Conservation (phyloP, 2,113 vertebrate species). For the Procavia capensis region DNA sequence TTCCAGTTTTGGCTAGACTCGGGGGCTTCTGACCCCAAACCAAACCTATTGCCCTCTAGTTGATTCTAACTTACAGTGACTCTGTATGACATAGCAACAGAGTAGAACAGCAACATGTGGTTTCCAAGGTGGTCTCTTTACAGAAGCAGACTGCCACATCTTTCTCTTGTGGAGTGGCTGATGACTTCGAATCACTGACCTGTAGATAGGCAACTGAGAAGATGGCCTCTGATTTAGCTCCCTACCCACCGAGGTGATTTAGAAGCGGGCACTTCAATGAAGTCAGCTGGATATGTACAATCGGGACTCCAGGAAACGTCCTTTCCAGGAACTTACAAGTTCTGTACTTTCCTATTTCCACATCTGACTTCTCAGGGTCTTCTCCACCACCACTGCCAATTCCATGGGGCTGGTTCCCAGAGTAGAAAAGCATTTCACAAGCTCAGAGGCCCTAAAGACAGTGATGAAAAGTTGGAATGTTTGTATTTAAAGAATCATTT, state of each 20-base stretch:
- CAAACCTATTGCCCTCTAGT: neutral
- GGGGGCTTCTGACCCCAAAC: neutral
- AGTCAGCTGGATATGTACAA: neutral
- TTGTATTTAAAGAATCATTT: accelerated
- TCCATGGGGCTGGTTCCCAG: neutral
- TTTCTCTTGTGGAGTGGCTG: neutral
- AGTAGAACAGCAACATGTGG: neutral
- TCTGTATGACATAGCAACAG: neutral
- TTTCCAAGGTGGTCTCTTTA: neutral
- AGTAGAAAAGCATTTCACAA: neutral
- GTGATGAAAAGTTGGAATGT: neutral
- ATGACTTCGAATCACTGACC: neutral
- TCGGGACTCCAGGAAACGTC: neutral
- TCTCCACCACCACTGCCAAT: too few species aligned
- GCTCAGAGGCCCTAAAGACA: neutral
- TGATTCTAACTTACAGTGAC: neutral
- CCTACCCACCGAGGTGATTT: neutral
- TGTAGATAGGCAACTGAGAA: neutral
- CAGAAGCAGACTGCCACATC: neutral
- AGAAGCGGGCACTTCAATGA: neutral
- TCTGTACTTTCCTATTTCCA: accelerated
- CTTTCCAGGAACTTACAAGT: neutral
- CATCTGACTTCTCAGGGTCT: neutral
- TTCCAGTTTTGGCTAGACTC: neutral
- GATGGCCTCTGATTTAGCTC: neutral